phyloP scores from a whole-genome alignment of 2,113 vertebrate species.

The Microcebus lehilahytsara region DNA sequence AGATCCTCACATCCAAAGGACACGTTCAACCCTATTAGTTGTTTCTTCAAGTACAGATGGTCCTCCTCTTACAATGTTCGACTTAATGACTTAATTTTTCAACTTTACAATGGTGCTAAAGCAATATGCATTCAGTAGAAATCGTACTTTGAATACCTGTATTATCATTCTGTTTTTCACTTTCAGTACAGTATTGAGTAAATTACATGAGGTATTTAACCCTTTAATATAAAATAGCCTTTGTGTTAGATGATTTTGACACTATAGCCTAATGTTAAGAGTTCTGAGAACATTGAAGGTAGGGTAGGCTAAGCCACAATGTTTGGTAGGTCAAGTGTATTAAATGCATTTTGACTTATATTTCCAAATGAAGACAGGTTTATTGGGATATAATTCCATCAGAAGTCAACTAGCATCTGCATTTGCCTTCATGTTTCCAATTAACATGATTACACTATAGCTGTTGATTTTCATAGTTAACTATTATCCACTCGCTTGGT shows the following conservation, averaged over 20 bases:
- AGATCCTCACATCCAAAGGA: not conserved
- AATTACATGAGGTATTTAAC: not conserved
- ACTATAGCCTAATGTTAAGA: not conserved
- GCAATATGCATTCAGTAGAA: not conserved
- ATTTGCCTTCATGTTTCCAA: not conserved
- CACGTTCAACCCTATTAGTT: not conserved
- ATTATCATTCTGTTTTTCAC: not conserved
- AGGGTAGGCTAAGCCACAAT: not conserved
- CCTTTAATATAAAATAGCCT: not conserved
- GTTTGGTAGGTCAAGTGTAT: not conserved
- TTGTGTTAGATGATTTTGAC: not conserved
- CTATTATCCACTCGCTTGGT: not conserved
- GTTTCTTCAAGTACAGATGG: not conserved
- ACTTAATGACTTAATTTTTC: not conserved
- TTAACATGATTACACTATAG: not conserved
- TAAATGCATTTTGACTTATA: not conserved
- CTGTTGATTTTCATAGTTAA: not conserved
- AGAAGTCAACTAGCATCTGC: not conserved
- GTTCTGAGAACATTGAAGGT: not conserved
- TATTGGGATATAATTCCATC: not conserved
- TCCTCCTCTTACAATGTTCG: not conserved
- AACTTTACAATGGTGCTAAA: not conserved
- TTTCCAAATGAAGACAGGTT: not conserved
- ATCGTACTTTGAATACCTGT: not conserved
- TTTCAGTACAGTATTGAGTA: not conserved